Conservation (phyloP, 2,113 vertebrate species). For the Nibea coibor region DNA sequence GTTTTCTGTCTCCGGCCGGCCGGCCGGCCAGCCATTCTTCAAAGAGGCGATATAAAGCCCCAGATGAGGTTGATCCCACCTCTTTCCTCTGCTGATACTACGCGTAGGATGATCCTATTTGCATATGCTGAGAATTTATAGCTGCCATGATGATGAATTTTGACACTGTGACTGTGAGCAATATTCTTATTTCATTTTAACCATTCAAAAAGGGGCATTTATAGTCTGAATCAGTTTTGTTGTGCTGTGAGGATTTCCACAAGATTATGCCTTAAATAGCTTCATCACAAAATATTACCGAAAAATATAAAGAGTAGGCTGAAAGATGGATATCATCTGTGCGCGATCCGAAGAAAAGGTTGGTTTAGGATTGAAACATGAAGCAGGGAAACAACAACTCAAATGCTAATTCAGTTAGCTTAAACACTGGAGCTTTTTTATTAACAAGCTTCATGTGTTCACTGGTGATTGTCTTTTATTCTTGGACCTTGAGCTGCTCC, state of each 20-base stretch:
- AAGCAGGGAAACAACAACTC: not conserved
- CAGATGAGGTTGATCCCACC: conserved; percentile 12
- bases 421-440: not conserved
- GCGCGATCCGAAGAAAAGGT: not conserved
- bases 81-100: not conserved
- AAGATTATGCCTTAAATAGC: not conserved
- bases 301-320: too few species aligned
- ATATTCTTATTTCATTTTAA: not conserved
- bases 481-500: not conserved
- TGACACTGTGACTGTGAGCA: conserved; percentile 7
- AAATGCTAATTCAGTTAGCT: not conserved
- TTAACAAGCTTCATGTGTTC: not conserved
- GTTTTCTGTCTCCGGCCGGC: conserved; percentile 18
- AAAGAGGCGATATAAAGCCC: conserved; percentile 24
- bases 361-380: not conserved
- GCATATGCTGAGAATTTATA: conserved; percentile 38
- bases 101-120: conserved; percentile 33
- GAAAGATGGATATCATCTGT: not conserved
- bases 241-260: not conserved
- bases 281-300: not conserved
- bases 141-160: conserved; percentile 12
- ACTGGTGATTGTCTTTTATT: not conserved
- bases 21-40: not conserved
- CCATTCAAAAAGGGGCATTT: not conserved
- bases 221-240: not conserved